Evolutionary conservation across 2,797 vertebrate genomes (phyloP).

Genomic region (Synaphobranchus kaupii): DNA sequence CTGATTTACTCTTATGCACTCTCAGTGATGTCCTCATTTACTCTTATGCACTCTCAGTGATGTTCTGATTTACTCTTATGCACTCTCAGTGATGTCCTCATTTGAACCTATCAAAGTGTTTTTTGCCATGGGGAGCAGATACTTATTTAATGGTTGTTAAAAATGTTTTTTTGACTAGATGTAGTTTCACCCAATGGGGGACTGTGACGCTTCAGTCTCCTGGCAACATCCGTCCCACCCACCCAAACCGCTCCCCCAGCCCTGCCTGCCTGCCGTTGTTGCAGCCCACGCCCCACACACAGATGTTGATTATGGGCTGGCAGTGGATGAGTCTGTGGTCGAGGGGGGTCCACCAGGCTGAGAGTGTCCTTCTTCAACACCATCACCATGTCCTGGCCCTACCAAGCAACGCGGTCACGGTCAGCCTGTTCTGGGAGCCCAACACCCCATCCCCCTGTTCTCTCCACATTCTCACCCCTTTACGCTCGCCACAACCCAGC

Average conservation of each 20-base stretch:
- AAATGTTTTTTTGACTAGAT: no score
- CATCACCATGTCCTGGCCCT: conserved; percentile 94
- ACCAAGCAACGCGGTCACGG: conserved; percentile 4
- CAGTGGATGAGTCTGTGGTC: conserved; percentile 87
- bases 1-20: no score
- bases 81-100: not conserved
- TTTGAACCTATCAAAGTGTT: not conserved
- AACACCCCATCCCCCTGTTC: not conserved
- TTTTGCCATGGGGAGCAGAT: not conserved
- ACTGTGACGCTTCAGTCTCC: no score
- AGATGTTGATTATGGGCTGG: conserved; percentile 93
- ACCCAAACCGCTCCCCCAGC: conserved; percentile 39
- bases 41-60: not conserved
- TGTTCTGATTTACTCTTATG: not conserved
- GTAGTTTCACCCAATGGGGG: no score
- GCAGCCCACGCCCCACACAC: conserved; percentile 96
- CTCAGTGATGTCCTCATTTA: not conserved
- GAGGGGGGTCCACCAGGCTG: conserved; percentile 85
- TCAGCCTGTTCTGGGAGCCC: not conserved
- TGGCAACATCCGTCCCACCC: no score
- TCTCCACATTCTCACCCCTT: not conserved
- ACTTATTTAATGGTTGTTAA: no score
- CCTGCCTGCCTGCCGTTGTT: conserved; percentile 86
- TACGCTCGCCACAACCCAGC: not conserved
- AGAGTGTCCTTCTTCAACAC: conserved; percentile 93